Base-by-base conservation (phyloP, 2,113 vertebrate genomes). In the Cromileptes altivelis region DNA sequence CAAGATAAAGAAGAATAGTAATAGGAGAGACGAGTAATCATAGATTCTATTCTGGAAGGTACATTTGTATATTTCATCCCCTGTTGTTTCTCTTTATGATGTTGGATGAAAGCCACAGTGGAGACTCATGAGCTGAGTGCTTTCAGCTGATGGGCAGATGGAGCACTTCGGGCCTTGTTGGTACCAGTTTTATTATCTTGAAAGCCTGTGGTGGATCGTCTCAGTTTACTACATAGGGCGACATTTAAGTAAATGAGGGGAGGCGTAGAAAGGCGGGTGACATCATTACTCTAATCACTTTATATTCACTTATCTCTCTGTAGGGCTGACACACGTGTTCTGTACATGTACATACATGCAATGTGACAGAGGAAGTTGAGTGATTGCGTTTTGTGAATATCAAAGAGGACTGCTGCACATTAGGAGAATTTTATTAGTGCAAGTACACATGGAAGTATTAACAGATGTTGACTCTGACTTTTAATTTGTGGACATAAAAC, bases 161-260 rank as follows among this genome's bases (percentile, higher is more conserved):
- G 60, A 74, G 69, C 77, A 63, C 68, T 30, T 67, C 25, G 33
- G 49, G 63, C 52, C 58, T 63, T 47, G 75, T 71, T 84, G 58
- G 50, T 60, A 27, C 40, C 67, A n/a, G 42, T 63, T 89, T 85
- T 82, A 81, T 75, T 60, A 56, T 84, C 73, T 69, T 82, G 19
- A 62, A 69, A 85, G 67, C 86, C 71, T 50, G 56, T 63, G 17
- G 49, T 73, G 27, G 52, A 7, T 55, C 37, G 10, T 72, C 25
- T 75, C 69, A 49, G 30, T 86, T 86, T 88, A 80, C 74, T 79
- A 80, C 21, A 21, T 30, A 50, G 62, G 60, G 52, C 52, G 4
- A 61, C 70, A 62, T 87, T 85, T 82, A 87, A 78, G 47, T 78
- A 55, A 85, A 85, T 75, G 80, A 73, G 17, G 49, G 47, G 57